A percentile compares a stretch with the other conserved stretches of the same genome.
These are phyloP conservation scores for Cephalopachus bancanus DNA, from an alignment of 2,797 vertebrate species.

Conservation along the genomic window DNA sequence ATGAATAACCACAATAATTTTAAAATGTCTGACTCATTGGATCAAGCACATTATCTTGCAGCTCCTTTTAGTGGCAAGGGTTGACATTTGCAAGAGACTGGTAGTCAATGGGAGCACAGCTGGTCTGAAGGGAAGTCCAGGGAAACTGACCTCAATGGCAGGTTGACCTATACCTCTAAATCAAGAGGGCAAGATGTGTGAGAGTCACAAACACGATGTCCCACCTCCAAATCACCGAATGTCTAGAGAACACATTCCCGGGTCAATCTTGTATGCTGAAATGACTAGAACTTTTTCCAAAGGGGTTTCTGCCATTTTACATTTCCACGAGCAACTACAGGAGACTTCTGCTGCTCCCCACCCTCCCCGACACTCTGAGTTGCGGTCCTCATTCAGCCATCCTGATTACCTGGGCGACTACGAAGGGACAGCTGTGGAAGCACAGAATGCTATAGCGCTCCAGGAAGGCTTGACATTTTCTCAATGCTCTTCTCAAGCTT, in stretches of 20 bases:
- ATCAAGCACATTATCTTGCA: neutral
- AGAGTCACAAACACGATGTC: neutral
- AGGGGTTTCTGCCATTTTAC: conserved; percentile 55
- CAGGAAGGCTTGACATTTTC: conserved; percentile 68
- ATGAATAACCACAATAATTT: conserved; percentile 6
- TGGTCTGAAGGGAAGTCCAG: neutral
- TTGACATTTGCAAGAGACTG: conserved; percentile 11
- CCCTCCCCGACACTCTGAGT: neutral
- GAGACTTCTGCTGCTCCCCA: neutral
- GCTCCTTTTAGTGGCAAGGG: neutral
- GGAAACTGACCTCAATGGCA: neutral
- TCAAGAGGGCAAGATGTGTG: neutral
- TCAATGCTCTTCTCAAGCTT: conserved; percentile 67
- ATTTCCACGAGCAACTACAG: neutral
- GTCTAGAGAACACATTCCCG: neutral
- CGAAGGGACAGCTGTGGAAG: conserved; percentile 70
- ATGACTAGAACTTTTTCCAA: neutral
- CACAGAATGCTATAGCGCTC: neutral
- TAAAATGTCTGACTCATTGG: neutral
- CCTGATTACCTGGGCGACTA: conserved; percentile 78
- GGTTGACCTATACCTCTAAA: neutral
- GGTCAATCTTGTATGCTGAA: neutral
- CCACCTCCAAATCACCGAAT: neutral
- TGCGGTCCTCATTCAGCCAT: neutral
- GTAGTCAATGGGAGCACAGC: neutral